Evolutionary conservation across 2,888 invertebrate genomes (phyloP).

Genomic region (Blera fallax): DNA sequence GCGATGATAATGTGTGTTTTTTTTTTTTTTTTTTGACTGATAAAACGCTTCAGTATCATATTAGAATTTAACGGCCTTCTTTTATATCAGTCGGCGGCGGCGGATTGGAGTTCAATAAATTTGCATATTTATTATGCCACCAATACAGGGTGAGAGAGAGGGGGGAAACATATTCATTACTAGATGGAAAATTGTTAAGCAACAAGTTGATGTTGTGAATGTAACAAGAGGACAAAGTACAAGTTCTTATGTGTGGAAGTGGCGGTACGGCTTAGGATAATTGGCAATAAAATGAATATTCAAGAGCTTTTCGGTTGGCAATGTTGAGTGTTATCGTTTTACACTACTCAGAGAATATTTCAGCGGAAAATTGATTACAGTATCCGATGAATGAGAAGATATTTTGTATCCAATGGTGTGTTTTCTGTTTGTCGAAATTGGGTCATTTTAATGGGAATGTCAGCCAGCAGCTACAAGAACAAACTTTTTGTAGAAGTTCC

Average conservation of each 20-base stretch:
- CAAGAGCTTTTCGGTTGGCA: slow-evolving; percentile 23
- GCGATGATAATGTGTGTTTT: background rate
- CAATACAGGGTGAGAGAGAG: background rate
- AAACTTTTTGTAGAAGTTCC: slow-evolving; percentile 31
- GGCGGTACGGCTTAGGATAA: slow-evolving; percentile 25
- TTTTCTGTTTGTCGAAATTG: slow-evolving; percentile 18
- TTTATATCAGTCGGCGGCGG: slow-evolving; percentile 24
- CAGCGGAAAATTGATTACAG: slow-evolving; percentile 23
- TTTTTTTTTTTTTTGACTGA: slow-evolving; percentile 7
- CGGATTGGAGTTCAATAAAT: slow-evolving; percentile 35
- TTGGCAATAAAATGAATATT: slow-evolving; percentile 54
- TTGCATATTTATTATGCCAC: slow-evolving; percentile 48
- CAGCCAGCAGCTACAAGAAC: background rate
- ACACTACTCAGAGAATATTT: background rate
- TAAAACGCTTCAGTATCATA: slow-evolving; percentile 39
- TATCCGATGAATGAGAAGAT: slow-evolving; percentile 14
- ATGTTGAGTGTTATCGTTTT: background rate
- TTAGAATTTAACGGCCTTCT: slow-evolving; percentile 25
- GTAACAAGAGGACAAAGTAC: background rate
- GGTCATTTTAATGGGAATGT: slow-evolving; percentile 40
- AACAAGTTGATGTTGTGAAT: slow-evolving; percentile 51
- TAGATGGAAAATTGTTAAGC: slow-evolving; percentile 32
- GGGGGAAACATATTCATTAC: background rate
- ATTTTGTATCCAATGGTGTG: background rate
- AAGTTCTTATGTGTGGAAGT: background rate